Evolutionary conservation across 2,113 vertebrate species (phyloP).

Genomic region (Amia ocellicauda): DNA sequence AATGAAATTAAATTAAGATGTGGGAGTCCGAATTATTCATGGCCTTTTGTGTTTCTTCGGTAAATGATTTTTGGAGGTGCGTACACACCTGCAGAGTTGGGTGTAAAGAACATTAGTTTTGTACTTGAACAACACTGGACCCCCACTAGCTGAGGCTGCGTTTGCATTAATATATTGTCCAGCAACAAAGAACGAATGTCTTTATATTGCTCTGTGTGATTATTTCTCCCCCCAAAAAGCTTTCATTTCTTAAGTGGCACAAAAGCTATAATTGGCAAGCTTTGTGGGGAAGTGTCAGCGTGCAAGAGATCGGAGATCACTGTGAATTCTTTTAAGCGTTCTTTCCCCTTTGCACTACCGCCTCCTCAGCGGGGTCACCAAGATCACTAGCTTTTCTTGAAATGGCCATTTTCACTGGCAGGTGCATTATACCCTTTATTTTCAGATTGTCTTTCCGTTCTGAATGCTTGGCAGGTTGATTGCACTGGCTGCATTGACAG

Average conservation of each 20-base stretch:
- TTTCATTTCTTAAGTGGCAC: slow-evolving; percentile 97
- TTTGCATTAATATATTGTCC: slow-evolving; percentile 78
- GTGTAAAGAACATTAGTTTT: slow-evolving; percentile 58
- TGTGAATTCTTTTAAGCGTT: slow-evolving; percentile 97
- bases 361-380: slow-evolving; percentile 92
- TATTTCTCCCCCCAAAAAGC: slow-evolving; percentile 78
- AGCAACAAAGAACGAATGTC: slow-evolving; percentile 72
- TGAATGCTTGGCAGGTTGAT: slow-evolving; percentile 99
- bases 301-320: slow-evolving; percentile 93
- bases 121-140: slow-evolving; percentile 60
- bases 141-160: slow-evolving; percentile 51
- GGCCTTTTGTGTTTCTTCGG: slow-evolving; percentile 11
- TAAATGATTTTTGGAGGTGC: slow-evolving; percentile 26
- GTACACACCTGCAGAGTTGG: slow-evolving; percentile 55
- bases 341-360: slow-evolving; percentile 78
- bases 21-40: slow-evolving; percentile 31
- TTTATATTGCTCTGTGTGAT: slow-evolving; percentile 75
- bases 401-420: slow-evolving; percentile 99
- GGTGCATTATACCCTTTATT: slow-evolving; percentile 99
- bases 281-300: slow-evolving; percentile 98
- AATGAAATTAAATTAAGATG: slow-evolving; percentile 14
- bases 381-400: slow-evolving; percentile 99
- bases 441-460: slow-evolving; percentile 99
- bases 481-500: slow-evolving; percentile 97
- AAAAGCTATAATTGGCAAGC: slow-evolving; percentile 98